Evolutionary conservation across 2,113 vertebrate genomes (phyloP), one percentile per base, ranked within the genome.

Genomic region (Galemys pyrenaicus): DNA sequence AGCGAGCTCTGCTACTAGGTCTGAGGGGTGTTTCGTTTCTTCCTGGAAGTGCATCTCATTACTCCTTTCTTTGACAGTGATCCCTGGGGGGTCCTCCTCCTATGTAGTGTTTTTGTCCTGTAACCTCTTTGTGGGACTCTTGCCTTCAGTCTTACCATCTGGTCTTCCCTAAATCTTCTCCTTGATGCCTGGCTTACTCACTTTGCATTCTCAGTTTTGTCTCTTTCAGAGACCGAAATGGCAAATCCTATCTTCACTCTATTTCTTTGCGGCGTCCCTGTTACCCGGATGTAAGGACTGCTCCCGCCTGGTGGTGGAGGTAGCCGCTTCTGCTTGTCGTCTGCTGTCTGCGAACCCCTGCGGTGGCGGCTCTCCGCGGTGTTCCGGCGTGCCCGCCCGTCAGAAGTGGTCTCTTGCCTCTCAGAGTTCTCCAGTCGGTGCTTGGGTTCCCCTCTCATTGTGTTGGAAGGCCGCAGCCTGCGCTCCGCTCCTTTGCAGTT

Each of bases 71-170:
- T 49, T 35, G 28, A 28, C 15, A 1, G 6, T 68, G 51, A 70
- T 28, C n/a, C 17, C 30, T 78, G 15, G 41, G 54, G 54, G 51
- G 73, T 22, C 22, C 60, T 86, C 9, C 49, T 2, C 37, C 37
- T 8, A 0, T 1, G 0, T 32, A 28, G 2, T 22, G n/a, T 71
- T 37, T 62, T 49, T 70, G 44, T 46, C 28, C 41, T 17, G n/a
- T 39, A 9, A 71, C 60, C 12, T 32, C n/a, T n/a, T 49, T 44
- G 3, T 84, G 24, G 30, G 51, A 64, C 20, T 39, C 71, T 73
- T 77, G 35, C 68, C 62, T 95, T 87, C 32, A 56, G 37, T 86
- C 9, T 60, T 87, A 44, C 62, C 9, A 30, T 78, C 68, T 68
- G n/a, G 16, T 73, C 30, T 74, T 32, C 54, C 49, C 17, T 0